Evolutionary conservation across 1,140 invertebrate species (phyloP).

Genomic region (Nixonia krombeini): DNA sequence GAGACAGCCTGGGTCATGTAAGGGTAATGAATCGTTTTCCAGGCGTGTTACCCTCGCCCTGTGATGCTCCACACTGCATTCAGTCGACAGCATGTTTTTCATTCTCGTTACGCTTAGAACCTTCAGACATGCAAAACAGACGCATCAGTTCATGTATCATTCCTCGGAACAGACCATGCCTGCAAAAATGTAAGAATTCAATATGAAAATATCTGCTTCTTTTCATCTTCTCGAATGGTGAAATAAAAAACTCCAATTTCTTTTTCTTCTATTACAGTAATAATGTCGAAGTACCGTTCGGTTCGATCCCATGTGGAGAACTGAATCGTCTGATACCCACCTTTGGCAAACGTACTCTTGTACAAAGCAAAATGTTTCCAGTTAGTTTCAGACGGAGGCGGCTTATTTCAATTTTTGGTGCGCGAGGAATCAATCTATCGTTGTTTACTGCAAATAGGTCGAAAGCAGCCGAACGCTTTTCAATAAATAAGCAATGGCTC

Average conservation of each 20-base stretch:
- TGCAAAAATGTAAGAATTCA: no score
- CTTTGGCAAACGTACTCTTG: not conserved
- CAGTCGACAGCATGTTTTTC: no score
- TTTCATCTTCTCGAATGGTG: no score
- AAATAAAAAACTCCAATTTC: no score
- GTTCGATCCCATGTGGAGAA: not conserved
- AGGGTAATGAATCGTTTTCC: not conserved
- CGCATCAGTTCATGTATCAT: no score
- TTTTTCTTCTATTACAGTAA: no score
- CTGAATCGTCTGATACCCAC: not conserved
- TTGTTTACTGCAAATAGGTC: conserved; percentile 9
- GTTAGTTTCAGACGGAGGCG: conserved; percentile 8
- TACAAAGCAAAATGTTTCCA: conserved; percentile 21
- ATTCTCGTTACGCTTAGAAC: no score
- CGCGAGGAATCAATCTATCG: conserved; percentile 5
- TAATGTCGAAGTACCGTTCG: not conserved
- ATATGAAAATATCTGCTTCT: no score
- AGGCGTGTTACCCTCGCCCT: not conserved
- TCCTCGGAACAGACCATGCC: no score
- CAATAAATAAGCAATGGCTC: conserved; percentile 29
- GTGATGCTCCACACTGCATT: no score
- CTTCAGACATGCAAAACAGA: no score
- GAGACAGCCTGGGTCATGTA: not conserved
- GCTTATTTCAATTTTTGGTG: conserved; percentile 8
- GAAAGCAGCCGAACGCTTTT: conserved; percentile 12